Evolutionary conservation across 2,113 vertebrate species (phyloP).

Genomic region (Tyrannus savana): DNA sequence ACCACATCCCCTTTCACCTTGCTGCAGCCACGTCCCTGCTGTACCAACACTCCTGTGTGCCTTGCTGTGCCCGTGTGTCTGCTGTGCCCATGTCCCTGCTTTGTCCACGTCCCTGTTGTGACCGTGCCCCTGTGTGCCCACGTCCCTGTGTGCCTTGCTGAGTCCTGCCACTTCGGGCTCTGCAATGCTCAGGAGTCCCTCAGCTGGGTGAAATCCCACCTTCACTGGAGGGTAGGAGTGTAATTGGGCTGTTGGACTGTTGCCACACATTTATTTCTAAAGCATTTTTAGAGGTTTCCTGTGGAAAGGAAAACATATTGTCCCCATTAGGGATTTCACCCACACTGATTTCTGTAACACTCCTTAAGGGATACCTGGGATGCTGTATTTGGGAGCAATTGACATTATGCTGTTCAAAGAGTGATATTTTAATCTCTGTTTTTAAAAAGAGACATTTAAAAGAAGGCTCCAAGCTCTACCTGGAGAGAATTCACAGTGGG

Average conservation of each 20-base stretch:
- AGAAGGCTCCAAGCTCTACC: not conserved
- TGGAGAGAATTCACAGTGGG: not conserved
- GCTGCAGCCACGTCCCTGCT: not conserved
- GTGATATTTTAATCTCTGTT: not conserved
- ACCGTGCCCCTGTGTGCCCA: too few relatives aligned
- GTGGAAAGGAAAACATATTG: not conserved
- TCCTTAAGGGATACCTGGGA: not conserved
- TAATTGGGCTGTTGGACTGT: not conserved
- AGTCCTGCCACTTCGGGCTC: fast-evolving
- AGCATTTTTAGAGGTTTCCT: not conserved
- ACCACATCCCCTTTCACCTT: not conserved
- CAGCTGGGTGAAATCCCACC: not conserved
- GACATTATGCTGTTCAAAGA: not conserved
- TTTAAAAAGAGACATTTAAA: not conserved
- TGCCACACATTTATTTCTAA: not conserved
- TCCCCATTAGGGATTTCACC: constrained; percentile 1
- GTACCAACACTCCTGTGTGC: not conserved
- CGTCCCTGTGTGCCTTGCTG: too few relatives aligned
- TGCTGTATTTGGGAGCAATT: constrained; percentile 5
- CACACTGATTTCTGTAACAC: not conserved
- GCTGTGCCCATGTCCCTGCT: not conserved
- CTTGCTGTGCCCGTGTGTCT: not conserved
- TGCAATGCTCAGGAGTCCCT: not conserved
- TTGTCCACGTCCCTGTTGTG: not conserved
- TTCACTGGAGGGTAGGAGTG: not conserved